Evolutionary conservation across 2,888 invertebrate genomes (phyloP).

Genomic region (Archips crataeganus): DNA sequence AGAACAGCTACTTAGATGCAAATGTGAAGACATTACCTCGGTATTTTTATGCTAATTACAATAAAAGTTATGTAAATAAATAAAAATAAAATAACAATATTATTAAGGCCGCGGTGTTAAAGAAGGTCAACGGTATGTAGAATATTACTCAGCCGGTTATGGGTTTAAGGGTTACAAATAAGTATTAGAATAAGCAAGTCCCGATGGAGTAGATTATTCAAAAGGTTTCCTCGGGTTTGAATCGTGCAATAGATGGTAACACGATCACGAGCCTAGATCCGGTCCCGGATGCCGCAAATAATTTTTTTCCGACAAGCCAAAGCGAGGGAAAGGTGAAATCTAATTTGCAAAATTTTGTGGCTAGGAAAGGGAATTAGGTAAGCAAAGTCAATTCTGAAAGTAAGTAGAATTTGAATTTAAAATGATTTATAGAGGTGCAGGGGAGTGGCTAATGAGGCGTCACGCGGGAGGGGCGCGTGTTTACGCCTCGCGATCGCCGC

Average conservation of each 20-base stretch:
- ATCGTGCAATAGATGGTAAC: constrained; percentile 58
- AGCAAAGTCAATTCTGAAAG: constrained; percentile 83
- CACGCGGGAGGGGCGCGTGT: constrained; percentile 83
- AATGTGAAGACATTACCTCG: too few species aligned
- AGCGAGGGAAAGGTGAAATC: constrained; percentile 74
- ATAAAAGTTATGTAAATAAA: constrained; percentile 4
- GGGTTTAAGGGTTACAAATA: constrained; percentile 24
- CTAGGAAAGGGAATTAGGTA: constrained; percentile 77
- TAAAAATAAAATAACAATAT: not conserved
- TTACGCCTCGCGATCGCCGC: constrained; percentile 70
- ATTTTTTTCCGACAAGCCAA: constrained; percentile 65
- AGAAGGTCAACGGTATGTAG: constrained; percentile 7
- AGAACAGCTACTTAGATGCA: too few species aligned
- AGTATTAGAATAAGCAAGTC: constrained; percentile 34
- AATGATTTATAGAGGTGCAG: constrained; percentile 83
- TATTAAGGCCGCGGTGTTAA: not conserved
- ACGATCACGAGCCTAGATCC: constrained; percentile 62
- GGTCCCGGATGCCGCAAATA: constrained; percentile 69
- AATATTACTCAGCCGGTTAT: not conserved
- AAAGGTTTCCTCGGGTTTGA: constrained; percentile 51
- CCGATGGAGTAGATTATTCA: constrained; percentile 52
- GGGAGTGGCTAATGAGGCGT: constrained; percentile 85
- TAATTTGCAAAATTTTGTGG: constrained; percentile 82
- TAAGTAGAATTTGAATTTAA: constrained; percentile 85
- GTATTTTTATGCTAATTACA: not conserved